Evolutionary conservation across 1,140 invertebrate species (phyloP).

Genomic region (Diachasma alloeum): DNA sequence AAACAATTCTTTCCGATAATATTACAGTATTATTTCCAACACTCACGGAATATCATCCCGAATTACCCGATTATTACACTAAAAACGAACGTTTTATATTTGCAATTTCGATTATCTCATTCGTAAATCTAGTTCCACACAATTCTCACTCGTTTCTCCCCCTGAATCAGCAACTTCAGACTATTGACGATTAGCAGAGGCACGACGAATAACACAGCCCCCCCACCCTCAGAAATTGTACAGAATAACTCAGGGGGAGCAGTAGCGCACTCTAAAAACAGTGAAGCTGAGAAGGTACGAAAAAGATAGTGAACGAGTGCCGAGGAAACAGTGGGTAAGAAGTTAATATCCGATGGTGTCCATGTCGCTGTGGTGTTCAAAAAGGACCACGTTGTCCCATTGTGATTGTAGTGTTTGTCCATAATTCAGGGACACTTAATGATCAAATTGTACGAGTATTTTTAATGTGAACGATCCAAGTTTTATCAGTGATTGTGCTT

Average conservation of each 20-base stretch:
- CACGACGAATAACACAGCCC: neutral
- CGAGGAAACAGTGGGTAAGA: neutral
- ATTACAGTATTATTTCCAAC: too few species aligned
- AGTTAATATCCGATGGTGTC: constrained; percentile 33
- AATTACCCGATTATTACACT: too few species aligned
- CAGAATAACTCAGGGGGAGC: neutral
- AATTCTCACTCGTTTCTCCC: neutral
- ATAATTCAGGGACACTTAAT: neutral
- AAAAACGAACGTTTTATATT: too few species aligned
- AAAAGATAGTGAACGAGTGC: constrained; percentile 4
- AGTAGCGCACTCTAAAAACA: constrained; percentile 60
- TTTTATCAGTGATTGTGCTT: constrained; percentile 15
- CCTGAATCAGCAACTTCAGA: neutral
- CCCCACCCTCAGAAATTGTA: neutral
- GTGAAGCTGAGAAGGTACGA: constrained; percentile 50
- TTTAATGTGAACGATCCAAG: neutral
- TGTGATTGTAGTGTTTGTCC: neutral
- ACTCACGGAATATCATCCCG: too few species aligned
- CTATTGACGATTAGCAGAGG: neutral
- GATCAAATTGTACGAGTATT: too few species aligned
- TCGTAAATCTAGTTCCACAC: too few species aligned
- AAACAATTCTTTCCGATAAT: too few species aligned
- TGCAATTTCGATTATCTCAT: too few species aligned
- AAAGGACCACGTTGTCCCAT: constrained; percentile 48
- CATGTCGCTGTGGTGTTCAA: constrained; percentile 51